Conservation (phyloP, 1,140 invertebrate genomes). For the Drosophila kurseongensis region DNA sequence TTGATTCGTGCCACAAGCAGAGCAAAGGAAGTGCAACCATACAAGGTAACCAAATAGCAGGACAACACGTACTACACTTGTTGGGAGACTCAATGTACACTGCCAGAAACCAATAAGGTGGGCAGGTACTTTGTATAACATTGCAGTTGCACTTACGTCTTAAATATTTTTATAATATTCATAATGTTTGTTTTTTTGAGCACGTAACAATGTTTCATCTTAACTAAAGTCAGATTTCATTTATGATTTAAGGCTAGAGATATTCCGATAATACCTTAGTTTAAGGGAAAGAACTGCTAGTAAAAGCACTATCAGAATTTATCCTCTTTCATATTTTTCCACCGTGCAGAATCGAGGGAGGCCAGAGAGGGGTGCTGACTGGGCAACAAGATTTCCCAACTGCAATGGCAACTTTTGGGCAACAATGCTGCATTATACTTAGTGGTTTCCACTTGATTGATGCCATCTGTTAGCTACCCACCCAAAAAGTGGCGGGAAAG, state of each 20-base stretch:
- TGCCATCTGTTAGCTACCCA: conserved; percentile 65
- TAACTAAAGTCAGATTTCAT: too few species aligned
- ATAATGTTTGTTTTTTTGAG: too few species aligned
- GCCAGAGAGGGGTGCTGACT: background rate
- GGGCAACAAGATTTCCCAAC: conserved; percentile 59
- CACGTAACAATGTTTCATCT: too few species aligned
- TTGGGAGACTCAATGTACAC: conserved; percentile 27
- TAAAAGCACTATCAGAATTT: too few species aligned
- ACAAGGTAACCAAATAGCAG: conserved; percentile 82
- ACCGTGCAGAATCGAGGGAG: conserved; percentile 1
- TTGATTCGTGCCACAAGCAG: conserved; percentile 80
- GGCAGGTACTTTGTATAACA: too few species aligned
- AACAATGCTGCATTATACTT: conserved; percentile 70
- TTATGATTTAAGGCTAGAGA: too few species aligned
- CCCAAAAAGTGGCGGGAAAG: conserved; percentile 17
- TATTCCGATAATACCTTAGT: too few species aligned
- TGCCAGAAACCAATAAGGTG: background rate
- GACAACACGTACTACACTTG: conserved; percentile 82
- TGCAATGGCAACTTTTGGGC: conserved; percentile 49
- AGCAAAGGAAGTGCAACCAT: conserved; percentile 77
- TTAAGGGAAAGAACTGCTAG: too few species aligned
- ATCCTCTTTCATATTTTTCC: background rate
- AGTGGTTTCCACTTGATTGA: conserved; percentile 82
- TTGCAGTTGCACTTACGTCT: too few species aligned
- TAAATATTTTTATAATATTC: too few species aligned